Evolutionary conservation across 2,113 vertebrate species (phyloP).

Genomic region (Zosterops borbonicus): DNA sequence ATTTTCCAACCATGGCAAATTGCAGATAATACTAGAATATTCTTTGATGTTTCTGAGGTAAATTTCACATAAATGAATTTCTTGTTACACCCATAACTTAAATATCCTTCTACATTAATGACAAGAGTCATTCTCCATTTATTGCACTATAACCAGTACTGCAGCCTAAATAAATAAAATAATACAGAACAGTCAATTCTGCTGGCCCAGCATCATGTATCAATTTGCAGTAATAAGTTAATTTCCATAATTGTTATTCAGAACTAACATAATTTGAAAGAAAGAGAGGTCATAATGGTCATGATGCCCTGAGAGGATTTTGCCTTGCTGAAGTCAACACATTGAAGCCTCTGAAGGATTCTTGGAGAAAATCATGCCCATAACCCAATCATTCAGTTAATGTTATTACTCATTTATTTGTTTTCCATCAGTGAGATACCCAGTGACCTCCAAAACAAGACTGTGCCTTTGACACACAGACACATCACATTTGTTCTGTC

Average conservation of each 20-base stretch:
- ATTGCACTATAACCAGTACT: background rate
- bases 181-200: conserved; percentile 12
- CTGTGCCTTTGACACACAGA: conserved; percentile 12
- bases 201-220: conserved; percentile 6
- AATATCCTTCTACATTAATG: background rate
- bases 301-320: conserved; percentile 49
- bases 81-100: background rate
- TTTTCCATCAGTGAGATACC: background rate
- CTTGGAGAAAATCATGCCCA: background rate
- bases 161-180: conserved; percentile 50
- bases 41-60: background rate
- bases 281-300: conserved; percentile 36
- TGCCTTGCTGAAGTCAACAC: conserved; percentile 51
- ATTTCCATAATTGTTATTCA: conserved; percentile 48
- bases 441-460: background rate
- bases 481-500: background rate
- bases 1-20: background rate
- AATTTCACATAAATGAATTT: background rate
- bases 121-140: background rate
- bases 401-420: conserved; percentile 25
- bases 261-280: conserved; percentile 50
- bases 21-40: background rate
- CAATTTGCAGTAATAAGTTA: conserved; percentile 53
- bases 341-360: conserved; percentile 17
- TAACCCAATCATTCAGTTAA: conserved; percentile 17